phyloP scores from a whole-genome alignment of 2,888 invertebrate species.

The Xestia c-nigrum region DNA sequence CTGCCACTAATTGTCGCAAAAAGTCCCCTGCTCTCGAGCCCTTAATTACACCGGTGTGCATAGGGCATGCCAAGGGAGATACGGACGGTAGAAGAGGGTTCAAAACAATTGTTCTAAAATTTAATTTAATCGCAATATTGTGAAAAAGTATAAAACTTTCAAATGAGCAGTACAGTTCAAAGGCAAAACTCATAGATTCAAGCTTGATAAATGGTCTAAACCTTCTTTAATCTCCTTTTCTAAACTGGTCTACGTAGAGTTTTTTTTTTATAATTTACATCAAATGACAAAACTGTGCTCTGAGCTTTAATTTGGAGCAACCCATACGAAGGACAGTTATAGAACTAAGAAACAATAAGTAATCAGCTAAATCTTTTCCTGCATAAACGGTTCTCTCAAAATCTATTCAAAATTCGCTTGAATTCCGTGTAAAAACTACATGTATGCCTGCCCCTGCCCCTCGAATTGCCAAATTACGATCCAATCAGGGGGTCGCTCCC shows the following conservation, averaged over 20 bases:
- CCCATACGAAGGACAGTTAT: not conserved
- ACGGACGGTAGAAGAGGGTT: slow-evolving; percentile 22
- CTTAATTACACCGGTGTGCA: slow-evolving; percentile 64
- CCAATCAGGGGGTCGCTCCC: slow-evolving; percentile 56
- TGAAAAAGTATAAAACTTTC: not conserved
- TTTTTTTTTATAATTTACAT: not conserved
- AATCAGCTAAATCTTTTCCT: not conserved
- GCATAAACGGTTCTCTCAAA: not conserved
- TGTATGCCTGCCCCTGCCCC: slow-evolving; percentile 37
- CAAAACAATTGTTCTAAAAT: slow-evolving; percentile 43
- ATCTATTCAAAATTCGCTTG: slow-evolving; percentile 2
- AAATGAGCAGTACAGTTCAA: slow-evolving; percentile 18
- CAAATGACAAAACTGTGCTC: not conserved
- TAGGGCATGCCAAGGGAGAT: slow-evolving; percentile 40
- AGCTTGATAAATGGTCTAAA: not conserved
- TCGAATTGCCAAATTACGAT: slow-evolving; percentile 46
- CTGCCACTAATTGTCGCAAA: slow-evolving; percentile 74
- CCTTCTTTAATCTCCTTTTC: not conserved
- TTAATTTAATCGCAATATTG: slow-evolving; percentile 15
- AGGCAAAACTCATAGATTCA: not conserved
- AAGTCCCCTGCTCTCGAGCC: slow-evolving; percentile 63
- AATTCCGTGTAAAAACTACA: not conserved
- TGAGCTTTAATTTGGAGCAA: not conserved
- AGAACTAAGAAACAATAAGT: not conserved
- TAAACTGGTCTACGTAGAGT: not conserved